Evolutionary conservation across 2,888 invertebrate genomes (phyloP).

Genomic region (Tortricodes alternella): DNA sequence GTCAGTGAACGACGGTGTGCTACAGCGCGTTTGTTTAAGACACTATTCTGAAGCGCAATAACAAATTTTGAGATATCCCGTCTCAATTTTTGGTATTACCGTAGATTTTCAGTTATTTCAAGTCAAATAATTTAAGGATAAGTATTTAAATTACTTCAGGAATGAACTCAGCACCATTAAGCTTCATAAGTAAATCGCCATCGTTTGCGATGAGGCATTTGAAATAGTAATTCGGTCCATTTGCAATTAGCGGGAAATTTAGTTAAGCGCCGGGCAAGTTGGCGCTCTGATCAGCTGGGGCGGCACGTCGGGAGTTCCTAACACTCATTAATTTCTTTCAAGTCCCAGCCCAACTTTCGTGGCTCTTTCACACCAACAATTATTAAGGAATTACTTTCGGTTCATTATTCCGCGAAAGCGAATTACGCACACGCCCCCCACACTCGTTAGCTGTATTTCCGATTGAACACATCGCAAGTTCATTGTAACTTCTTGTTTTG

Average conservation of each 20-base stretch:
- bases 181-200: constrained; percentile 11
- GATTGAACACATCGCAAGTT: constrained; percentile 51
- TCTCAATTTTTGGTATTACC: too few species aligned
- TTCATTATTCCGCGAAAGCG: constrained; percentile 64
- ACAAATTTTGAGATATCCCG: neutral
- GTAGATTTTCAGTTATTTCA: too few species aligned
- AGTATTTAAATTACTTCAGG: neutral
- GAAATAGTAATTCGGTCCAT: constrained; percentile 51
- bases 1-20: neutral
- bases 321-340: constrained; percentile 82
- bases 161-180: neutral
- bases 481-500: constrained; percentile 55
- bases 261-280: constrained; percentile 69
- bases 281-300: constrained; percentile 77
- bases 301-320: constrained; percentile 77
- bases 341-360: constrained; percentile 67
- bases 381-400: constrained; percentile 74
- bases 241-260: constrained; percentile 72
- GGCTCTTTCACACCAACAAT: constrained; percentile 70
- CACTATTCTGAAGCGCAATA: neutral
- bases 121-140: neutral
- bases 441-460: constrained; percentile 56
- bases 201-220: constrained; percentile 46
- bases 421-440: constrained; percentile 37
- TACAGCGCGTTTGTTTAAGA: neutral